Evolutionary conservation across 1,140 invertebrate genomes (phyloP), one percentile per base, ranked within the genome.

Genomic region (Apocrypta bakeri): DNA sequence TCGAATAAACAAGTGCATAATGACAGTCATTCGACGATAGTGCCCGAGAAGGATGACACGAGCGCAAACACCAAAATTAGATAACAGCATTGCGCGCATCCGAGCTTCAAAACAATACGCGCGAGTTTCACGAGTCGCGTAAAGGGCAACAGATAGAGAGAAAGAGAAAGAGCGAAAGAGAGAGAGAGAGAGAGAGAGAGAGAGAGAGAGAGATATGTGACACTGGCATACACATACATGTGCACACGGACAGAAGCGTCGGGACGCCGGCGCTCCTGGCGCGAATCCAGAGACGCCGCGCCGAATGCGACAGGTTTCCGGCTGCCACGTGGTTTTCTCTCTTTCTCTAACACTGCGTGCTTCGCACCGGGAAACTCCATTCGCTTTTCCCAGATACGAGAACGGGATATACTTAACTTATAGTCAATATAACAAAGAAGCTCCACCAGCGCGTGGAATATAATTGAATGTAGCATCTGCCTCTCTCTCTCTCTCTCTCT

Each of bases 231-330:
- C 24, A 68, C 21, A 56, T n/a, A 48, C 42, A 56, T 12, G 12
- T 42, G 12, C 12, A 42, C 40, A 42, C 4, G 12, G 7, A 64
- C 2, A 11, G 78, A 79, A 31, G 48, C 79, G 69, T 64, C 56
- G 69, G 76, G 64, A 78, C 33, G 37, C 64, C 25, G 78, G 25
- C 42, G n/a, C 40, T 82, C 25, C 71, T 76, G 73, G 80, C 73
- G 7, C 61, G 27, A 14, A 63, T 76, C 61, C 80, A 82, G 63
- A 61, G 14, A 69, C 69, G 69, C 17, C 9, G 72, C 40, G 72
- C 11, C 61, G 24, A 66, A 29, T 42, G 73, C 80, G 80, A 82
- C 80, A 82, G 80, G 73, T 82, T 76, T 82, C 80, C 73, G 63
- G 14, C 29, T 56, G 73, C 73, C 80, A 82, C 80, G 80, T 82